Evolutionary conservation across 92 coral and sea anemone species (phyloP).

Genomic region (Epizoanthus stellaris): DNA sequence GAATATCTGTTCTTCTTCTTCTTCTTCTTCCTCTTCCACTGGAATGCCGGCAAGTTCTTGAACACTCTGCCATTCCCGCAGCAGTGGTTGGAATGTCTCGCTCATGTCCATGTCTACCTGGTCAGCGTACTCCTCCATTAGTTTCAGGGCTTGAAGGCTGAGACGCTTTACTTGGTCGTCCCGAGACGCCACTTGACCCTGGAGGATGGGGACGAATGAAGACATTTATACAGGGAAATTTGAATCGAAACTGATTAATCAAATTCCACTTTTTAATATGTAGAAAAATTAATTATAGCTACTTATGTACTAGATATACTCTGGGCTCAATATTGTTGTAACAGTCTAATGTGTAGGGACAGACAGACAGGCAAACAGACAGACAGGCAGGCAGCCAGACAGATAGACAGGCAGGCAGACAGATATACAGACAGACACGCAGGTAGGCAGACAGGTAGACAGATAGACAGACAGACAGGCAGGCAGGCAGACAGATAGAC

Average conservation of each 20-base stretch:
- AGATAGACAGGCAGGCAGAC: not conserved
- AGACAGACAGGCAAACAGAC: not conserved
- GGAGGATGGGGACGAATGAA: not conserved
- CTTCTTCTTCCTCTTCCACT: slow-evolving; percentile 54
- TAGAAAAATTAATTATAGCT: too few species aligned
- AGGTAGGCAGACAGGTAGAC: not conserved
- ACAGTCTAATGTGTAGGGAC: not conserved
- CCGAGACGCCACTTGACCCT: slow-evolving; percentile 85
- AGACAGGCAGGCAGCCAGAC: not conserved
- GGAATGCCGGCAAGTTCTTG: slow-evolving; percentile 91
- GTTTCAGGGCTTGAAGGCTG: slow-evolving; percentile 82
- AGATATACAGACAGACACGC: not conserved
- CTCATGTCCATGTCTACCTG: slow-evolving; percentile 85
- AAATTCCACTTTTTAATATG: too few species aligned
- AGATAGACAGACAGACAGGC: too few species aligned
- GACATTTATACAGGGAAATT: not conserved
- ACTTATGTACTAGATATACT: not conserved
- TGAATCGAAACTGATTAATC: too few species aligned
- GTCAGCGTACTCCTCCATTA: slow-evolving; percentile 80
- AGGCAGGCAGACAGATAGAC: not conserved
- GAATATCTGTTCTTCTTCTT: slow-evolving; percentile 48
- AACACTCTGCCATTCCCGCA: slow-evolving; percentile 91
- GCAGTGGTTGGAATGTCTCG: slow-evolving; percentile 82
- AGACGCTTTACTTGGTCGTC: slow-evolving; percentile 80
- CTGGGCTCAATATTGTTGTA: slow-evolving; percentile 11